Conservation (phyloP, 2,888 invertebrate species). For the Gymnocheta viridis region DNA sequence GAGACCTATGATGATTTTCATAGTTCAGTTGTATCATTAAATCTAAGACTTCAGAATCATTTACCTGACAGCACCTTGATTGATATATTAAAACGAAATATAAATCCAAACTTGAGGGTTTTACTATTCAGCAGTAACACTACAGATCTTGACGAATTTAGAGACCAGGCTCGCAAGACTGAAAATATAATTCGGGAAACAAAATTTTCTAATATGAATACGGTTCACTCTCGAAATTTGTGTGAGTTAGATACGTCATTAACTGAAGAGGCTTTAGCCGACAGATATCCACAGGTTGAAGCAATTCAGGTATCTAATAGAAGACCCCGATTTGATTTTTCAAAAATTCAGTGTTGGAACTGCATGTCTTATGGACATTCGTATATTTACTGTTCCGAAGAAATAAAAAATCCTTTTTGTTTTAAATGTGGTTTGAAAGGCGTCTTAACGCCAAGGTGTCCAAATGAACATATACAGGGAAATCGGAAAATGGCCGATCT, state of each 20-base stretch:
- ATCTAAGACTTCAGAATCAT: neutral
- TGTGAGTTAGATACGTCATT: neutral
- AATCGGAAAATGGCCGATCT: neutral
- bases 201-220: neutral
- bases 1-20: neutral
- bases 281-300: neutral
- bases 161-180: neutral
- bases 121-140: neutral
- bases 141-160: neutral
- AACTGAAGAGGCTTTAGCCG: too few relatives aligned
- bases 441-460: conserved; percentile 4
- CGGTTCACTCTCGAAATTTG: neutral
- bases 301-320: neutral
- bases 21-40: neutral
- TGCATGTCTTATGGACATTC: neutral
- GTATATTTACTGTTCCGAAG: neutral
- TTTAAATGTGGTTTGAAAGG: conserved; percentile 1
- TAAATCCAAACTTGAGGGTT: neutral
- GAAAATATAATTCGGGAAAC: neutral
- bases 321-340: neutral
- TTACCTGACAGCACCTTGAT: neutral
- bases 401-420: neutral
- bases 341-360: neutral
- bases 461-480: conserved; percentile 8
- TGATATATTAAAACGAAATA: neutral